Percentiles rank a stretch among this genome's conserved stretches.
Conservation (phyloP, 2,113 vertebrate genomes). For the Gymnogyps californianus region DNA sequence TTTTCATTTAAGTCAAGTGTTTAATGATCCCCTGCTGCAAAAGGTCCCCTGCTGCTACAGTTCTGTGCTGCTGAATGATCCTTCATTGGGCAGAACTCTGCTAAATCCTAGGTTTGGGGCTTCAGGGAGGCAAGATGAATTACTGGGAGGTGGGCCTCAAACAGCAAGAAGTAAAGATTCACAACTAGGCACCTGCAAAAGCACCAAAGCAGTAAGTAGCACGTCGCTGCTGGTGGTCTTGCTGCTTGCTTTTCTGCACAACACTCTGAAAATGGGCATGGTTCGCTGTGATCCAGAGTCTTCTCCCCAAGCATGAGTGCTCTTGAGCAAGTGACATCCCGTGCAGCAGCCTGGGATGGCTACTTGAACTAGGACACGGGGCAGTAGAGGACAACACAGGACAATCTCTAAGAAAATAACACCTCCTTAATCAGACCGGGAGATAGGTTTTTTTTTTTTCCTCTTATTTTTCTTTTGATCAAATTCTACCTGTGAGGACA, state of each 20-base stretch:
- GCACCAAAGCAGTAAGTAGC: neutral
- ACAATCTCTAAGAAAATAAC: neutral
- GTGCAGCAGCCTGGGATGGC: neutral
- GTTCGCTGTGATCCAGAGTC: neutral
- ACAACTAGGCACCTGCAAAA: neutral
- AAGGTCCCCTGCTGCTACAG: neutral
- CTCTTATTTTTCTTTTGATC: neutral
- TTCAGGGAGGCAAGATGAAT: neutral
- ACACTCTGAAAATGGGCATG: neutral
- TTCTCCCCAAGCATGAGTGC: neutral
- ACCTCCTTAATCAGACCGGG: neutral
- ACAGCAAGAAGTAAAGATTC: neutral
- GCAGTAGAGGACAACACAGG: neutral
- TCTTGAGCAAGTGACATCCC: neutral
- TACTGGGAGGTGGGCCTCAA: neutral
- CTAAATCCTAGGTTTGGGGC: neutral
- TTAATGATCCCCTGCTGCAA: neutral
- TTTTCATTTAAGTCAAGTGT: neutral
- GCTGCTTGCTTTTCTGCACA: neutral
- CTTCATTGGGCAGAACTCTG: neutral
- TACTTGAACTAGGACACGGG: neutral
- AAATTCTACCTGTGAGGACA: neutral
- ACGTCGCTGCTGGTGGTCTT: accelerated
- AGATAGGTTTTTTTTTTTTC: no score
- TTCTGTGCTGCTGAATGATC: neutral